Evolutionary conservation across 2,888 invertebrate species (phyloP), one percentile per base, ranked within the genome.

Genomic region (Poecilus cupreus): DNA sequence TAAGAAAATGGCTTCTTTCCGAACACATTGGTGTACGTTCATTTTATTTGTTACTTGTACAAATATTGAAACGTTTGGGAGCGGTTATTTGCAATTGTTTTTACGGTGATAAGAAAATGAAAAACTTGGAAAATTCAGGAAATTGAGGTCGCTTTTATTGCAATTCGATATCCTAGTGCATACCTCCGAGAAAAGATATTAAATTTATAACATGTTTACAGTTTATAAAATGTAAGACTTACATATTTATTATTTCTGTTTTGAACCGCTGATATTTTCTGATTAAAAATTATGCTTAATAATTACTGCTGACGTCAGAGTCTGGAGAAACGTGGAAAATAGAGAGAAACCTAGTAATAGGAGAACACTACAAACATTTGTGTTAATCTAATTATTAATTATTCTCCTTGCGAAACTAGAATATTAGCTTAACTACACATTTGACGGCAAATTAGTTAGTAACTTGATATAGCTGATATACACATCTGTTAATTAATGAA

Each of bases 41-140:
- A 26, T 68, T 78, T 46, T 78, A 26, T 57, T 76, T 76, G 39
- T 60, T 78, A 46, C 46, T 20, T 43, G 39, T 6, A 78, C 64
- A 60, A 78, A 78, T 78, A 78, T 78, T 78, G 60, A 43, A 78
- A 32, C 76, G 39, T 24, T 39, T 43, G 22, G 76, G 76, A 76
- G 76, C 13, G 76, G 76, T 37, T 49, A 75, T 75, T 49, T 49
- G 26, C 51, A 16, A 24, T 75, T 54, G 51, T 54, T 76, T 51
- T 57, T 26, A 22, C 20, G 46, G n/a, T 70, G 70, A 22, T 43
- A n/a, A 70, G 20, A 46, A 43, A 68, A 68, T 26, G n/a, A 60
- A 60, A 26, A 37, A 26, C 16, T 10, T 20, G 10, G 70, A 32
- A 64, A 64, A 13, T 64, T 64, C 20, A 39, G 37, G 46, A 37